Evolutionary conservation across 2,113 vertebrate genomes (phyloP), one percentile per base, ranked within the genome.

Genomic region (Cynopterus brachyotis): DNA sequence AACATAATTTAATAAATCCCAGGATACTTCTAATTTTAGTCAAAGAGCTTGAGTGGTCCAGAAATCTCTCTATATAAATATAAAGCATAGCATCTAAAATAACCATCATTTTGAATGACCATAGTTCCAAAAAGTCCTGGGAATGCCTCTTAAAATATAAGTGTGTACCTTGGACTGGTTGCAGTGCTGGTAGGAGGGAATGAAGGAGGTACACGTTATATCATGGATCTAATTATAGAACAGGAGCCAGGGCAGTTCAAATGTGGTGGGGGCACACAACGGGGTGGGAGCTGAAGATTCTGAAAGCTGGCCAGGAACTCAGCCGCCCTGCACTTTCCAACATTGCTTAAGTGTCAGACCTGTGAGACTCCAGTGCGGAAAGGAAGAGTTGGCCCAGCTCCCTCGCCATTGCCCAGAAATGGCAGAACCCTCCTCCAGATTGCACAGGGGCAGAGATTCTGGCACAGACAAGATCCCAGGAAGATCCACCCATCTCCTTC

Each of bases 61-160:
- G 55, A 96, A 93, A 97, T 93, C 72, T 70, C 73, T 84, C n/a
- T 72, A 19, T 70, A 96, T 94, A 97, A 96, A 96, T 91, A 96
- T 83, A 96, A 82, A 78, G 35, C 40, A 84, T 47, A 83, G 75
- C 75, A 5, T 96, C 81, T 90, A 95, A 94, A 94, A 94, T 66
- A 85, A 62, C 67, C 64, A 87, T 50, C 30, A 35, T 12, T 83
- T 91, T 67, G 57, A 70, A 35, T 62, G 16, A 50, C 1, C 50
- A 16, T 45, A 3, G 70, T 83, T 92, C 86, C 76, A 60, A 62
- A 89, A 89, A 87, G 59, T 84, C 80, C 82, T 53, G 32, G 85
- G 59, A 97, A 73, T n/a, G 69, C 35, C 19, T 94, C 70, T 60
- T 90, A 62, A 88, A 66, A 95, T 60, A 8, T 47, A 88, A 47